Conservation (phyloP, 2,888 invertebrate species). For the Apodemia hepburni region DNA sequence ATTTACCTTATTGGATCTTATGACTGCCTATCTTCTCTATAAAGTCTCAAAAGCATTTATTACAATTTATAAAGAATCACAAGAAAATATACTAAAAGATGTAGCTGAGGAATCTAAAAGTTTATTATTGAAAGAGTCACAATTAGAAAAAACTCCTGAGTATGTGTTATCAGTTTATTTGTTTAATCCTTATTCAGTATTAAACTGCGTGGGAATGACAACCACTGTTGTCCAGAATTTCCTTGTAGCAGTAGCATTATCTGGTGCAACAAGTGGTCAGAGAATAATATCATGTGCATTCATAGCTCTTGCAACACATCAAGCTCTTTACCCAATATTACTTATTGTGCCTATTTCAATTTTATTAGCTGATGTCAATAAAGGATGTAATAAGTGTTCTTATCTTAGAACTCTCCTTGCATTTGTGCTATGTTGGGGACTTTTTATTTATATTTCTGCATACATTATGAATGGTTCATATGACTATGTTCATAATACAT, state of each 20-base stretch:
- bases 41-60: constrained; percentile 86
- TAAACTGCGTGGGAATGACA: constrained; percentile 93
- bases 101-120: constrained; percentile 81
- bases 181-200: constrained; percentile 93
- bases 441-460: constrained; percentile 82
- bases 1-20: constrained; percentile 87
- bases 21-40: constrained; percentile 87
- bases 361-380: constrained; percentile 80
- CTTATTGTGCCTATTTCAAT: constrained; percentile 91
- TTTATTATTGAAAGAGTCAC: constrained; percentile 75
- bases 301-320: constrained; percentile 89
- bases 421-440: constrained; percentile 76
- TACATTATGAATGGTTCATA: constrained; percentile 82
- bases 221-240: constrained; percentile 95
- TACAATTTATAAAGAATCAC: constrained; percentile 72
- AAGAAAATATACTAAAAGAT: constrained; percentile 66
- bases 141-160: constrained; percentile 81
- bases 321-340: constrained; percentile 90
- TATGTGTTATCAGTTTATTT: constrained; percentile 90
- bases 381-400: constrained; percentile 68
- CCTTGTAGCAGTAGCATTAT: constrained; percentile 86
- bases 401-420: constrained; percentile 68
- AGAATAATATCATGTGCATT: constrained; percentile 82
- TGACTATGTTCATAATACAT: constrained; percentile 85
- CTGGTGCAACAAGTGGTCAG: constrained; percentile 84